Evolutionary conservation across 2,888 invertebrate species (phyloP).

Genomic region (Scaptomyza tumidula): DNA sequence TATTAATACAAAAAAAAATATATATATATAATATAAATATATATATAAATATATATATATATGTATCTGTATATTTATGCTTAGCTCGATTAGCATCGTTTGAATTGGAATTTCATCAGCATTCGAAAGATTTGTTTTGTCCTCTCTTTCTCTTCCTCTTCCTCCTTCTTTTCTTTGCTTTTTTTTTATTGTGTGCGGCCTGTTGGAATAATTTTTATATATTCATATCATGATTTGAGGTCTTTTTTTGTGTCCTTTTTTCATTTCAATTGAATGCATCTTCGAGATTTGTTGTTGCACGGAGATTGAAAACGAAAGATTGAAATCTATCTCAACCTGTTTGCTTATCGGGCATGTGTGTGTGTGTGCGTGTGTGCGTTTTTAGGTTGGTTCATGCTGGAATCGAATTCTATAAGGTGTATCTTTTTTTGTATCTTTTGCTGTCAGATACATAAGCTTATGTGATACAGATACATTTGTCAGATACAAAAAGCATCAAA

Average conservation of each 20-base stretch:
- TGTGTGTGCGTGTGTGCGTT: conserved; percentile 29
- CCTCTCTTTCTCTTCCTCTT: not conserved
- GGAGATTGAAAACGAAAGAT: conserved; percentile 71
- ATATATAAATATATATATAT: too few relatives aligned
- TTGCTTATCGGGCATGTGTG: conserved; percentile 20
- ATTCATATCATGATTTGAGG: conserved; percentile 71
- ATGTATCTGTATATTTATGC: too few relatives aligned
- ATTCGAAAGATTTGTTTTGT: conserved; percentile 26
- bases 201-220: conserved; percentile 55
- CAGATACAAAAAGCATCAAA: conserved; percentile 19
- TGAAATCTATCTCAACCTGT: conserved; percentile 71
- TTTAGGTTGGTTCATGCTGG: conserved; percentile 46
- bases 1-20: not conserved
- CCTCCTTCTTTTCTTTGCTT: not conserved
- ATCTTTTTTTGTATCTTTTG: conserved; percentile 8
- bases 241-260: conserved; percentile 57
- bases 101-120: conserved; percentile 43
- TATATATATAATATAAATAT: too few relatives aligned
- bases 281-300: conserved; percentile 43
- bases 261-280: conserved; percentile 73
- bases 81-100: not conserved
- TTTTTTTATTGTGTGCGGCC: not conserved
- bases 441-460: conserved; percentile 63
- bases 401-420: conserved; percentile 56
- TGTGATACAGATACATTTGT: conserved; percentile 47